Evolutionary conservation across 1,140 invertebrate species (phyloP).

Genomic region (Philopotamus ludificatus): DNA sequence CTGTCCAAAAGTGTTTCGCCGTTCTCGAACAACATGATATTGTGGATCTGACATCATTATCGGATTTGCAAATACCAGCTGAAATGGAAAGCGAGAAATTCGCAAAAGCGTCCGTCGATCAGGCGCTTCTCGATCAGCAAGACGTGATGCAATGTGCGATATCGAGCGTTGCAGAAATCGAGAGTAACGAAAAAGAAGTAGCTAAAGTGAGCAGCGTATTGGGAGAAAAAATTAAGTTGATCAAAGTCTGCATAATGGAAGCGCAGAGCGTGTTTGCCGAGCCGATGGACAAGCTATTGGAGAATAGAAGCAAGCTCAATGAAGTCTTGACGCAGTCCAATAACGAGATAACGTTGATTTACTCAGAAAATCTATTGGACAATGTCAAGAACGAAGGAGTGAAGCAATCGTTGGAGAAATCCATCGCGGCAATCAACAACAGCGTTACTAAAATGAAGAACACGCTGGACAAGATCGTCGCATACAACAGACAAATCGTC

Average conservation of each 20-base stretch:
- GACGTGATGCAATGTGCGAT: constrained; percentile 16
- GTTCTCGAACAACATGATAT: constrained; percentile 33
- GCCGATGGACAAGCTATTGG: constrained; percentile 40
- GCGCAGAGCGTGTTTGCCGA: constrained; percentile 46
- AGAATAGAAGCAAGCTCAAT: constrained; percentile 38
- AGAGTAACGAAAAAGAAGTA: constrained; percentile 1
- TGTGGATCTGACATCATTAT: constrained; percentile 14
- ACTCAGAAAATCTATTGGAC: constrained; percentile 21
- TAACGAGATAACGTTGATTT: constrained; percentile 39
- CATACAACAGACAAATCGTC: constrained; percentile 29
- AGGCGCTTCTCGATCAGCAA: constrained; percentile 28
- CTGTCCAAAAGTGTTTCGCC: constrained; percentile 41
- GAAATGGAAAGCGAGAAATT: constrained; percentile 14
- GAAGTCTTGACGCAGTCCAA: constrained; percentile 44
- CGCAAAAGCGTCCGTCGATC: constrained; percentile 19
- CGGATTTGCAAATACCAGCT: constrained; percentile 8
- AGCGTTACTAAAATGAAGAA: constrained; percentile 47
- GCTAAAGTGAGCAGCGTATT: neutral
- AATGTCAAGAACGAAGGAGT: constrained; percentile 21
- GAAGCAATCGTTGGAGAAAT: constrained; percentile 29
- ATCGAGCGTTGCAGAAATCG: neutral
- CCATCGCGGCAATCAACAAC: constrained; percentile 24
- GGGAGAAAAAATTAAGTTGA: constrained; percentile 45
- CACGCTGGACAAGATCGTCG: constrained; percentile 45
- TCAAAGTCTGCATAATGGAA: constrained; percentile 45